Base-by-base conservation (phyloP, 1,140 invertebrate genomes). In the Eumeta japonica region DNA sequence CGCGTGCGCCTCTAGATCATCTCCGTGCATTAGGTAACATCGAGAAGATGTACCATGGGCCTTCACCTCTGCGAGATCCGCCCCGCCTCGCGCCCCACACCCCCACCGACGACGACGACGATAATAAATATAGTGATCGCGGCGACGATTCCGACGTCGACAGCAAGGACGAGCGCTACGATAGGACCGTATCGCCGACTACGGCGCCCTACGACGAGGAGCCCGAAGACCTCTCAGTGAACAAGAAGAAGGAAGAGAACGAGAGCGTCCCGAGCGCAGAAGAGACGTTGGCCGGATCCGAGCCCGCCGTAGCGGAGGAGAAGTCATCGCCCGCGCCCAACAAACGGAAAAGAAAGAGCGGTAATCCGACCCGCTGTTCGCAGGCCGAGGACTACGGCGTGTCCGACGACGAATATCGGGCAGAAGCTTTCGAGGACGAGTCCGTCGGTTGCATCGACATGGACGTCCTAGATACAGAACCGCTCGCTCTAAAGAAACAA, bases 301-400 rank as follows among this genome's bases (percentile, higher is more conserved):
- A 76, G 46, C 45, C 62, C 52, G 52, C 55, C 52, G 52, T 35
- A 35, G 42, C 52, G 4, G 67, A 75, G 15, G 67, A 74, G 34
- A 77, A 77, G 50, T 54, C 52, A 15, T 57, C 47, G 48, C 66
- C 60, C 33, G 77, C 77, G 48, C 79, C 77, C 14, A 83, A 80
- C 55, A 82, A 83, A 43, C 72, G 90, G 45, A 91, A 94, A 62
- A 76, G 92, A 28, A 95, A 94, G 66, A 92, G 85, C 50, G 88
- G 89, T 51, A 91, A 93, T 61, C 92, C 92, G 1, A 94, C 88
- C 0, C 77, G 89, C 43, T 92, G 88, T 68, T 83, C 89, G 2
- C 77, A 86, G 28, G 80, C 78, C 4, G 80, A 83, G 24, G 83
- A 83, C 43, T 71, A 74, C 28, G 75, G 55, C 48, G 57, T 66